phyloP scores from a whole-genome alignment of 2,797 vertebrate species.

The Argyrosomus regius region DNA sequence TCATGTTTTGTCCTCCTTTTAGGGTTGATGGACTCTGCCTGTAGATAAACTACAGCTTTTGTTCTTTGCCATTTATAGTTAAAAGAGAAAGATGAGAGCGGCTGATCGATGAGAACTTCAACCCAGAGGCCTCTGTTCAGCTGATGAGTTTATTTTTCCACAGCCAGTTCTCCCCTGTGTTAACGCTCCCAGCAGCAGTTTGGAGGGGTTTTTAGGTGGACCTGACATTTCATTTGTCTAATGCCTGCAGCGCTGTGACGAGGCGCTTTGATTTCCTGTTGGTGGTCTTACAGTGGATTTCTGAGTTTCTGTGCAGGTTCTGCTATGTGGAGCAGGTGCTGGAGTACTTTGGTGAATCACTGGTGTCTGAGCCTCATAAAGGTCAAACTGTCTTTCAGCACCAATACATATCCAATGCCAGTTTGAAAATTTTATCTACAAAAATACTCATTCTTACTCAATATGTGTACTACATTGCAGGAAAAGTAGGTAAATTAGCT shows the following conservation, averaged over 20 bases:
- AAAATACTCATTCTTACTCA: not conserved
- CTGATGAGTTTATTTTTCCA: constrained; percentile 53
- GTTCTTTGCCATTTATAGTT: constrained; percentile 75
- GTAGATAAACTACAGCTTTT: constrained; percentile 56
- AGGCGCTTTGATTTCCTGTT: constrained; percentile 45
- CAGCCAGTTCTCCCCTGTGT: constrained; percentile 16
- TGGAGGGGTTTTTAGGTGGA: constrained; percentile 27
- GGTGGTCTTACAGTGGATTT: constrained; percentile 40
- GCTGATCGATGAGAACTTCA: constrained; percentile 60
- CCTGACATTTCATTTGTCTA: constrained; percentile 43
- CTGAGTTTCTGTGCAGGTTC: constrained; percentile 20
- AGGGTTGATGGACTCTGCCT: constrained; percentile 35
- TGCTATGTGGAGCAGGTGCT: constrained; percentile 11
- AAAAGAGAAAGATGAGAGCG: constrained; percentile 58
- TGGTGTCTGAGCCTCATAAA: constrained; percentile 25
- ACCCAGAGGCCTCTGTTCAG: constrained; percentile 38
- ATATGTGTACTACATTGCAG: not conserved
- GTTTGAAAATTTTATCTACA: not conserved
- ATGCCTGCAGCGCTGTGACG: constrained; percentile 47
- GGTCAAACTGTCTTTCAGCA: constrained; percentile 28
- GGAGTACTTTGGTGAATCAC: constrained; percentile 50
- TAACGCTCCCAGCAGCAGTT: constrained; percentile 28
- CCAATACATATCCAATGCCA: not conserved
- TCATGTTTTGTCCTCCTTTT: constrained; percentile 62
- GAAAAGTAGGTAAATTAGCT: no score